Evolutionary conservation across 2,888 invertebrate species (phyloP), one percentile per base, ranked within the genome.

Genomic region (Sesamia inferens): DNA sequence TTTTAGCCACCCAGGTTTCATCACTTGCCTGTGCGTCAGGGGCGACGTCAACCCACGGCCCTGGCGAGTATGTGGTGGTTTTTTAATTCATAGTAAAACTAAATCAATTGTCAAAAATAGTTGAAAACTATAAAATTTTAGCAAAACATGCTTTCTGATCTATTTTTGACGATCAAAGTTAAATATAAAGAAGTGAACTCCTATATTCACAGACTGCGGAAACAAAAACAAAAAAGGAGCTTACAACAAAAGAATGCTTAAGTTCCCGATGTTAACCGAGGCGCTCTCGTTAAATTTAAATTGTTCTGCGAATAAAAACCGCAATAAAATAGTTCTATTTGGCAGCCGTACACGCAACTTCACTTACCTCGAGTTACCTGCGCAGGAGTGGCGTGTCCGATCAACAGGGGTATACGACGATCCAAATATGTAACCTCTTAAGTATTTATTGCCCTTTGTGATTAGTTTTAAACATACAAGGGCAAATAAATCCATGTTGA

Each of bases 361-460:
- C 93, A 95, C 95, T 96, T 95, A 95, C 90, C 90, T 91, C 93
- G 92, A 94, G 94, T 95, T 95, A 94, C 90, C 90, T 92, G 94
- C 93, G 92, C 93, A 83, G 88, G 92, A 93, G 93, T 91, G 89
- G 87, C 87, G 85, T 91, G 93, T 93, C 84, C 71, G 78, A 88
- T 86, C 88, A 89, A 91, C 87, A 88, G 71, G 82, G 87, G 90
- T 87, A 92, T 93, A 90, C 90, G 85, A 86, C 83, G 74, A 83
- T 85, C 81, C 90, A 88, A 93, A 93, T 92, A 92, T 92, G 91
- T 88, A 83, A 83, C 88, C 81, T 81, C 73, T 65, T 75, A 79
- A 73, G 84, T 87, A 88, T 90, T 89, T 88, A 88, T 91, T 89
- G 80, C 84, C 87, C 84, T 88, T 88, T 88, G 79, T 77, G 78